Conservation (phyloP, 2,888 invertebrate genomes). For the Mythimna ferrago region DNA sequence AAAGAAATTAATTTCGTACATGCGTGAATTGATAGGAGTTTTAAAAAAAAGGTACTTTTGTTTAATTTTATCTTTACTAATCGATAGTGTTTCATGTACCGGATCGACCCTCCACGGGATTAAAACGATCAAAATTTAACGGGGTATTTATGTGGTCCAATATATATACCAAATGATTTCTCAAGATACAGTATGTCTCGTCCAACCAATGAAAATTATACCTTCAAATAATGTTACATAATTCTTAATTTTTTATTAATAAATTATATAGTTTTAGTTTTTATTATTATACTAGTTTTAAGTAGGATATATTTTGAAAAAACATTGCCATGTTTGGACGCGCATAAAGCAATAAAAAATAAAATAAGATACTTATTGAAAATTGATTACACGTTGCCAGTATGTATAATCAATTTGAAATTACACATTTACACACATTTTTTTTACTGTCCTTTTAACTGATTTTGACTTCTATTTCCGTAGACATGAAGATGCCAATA, state of each 20-base stretch:
- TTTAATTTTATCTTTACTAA: too few relatives aligned
- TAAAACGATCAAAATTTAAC: too few relatives aligned
- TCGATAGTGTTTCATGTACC: too few relatives aligned
- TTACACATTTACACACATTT: too few relatives aligned
- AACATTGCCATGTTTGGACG: slow-evolving; percentile 3
- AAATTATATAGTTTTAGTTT: slow-evolving; percentile 62
- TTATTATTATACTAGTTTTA: slow-evolving; percentile 44
- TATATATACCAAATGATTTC: not conserved
- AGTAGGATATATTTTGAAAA: slow-evolving; percentile 16
- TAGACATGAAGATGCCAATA: too few relatives aligned
- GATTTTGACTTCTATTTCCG: too few relatives aligned
- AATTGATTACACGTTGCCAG: not conserved
- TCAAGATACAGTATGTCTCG: slow-evolving; percentile 31
- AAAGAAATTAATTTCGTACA: too few relatives aligned
- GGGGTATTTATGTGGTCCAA: too few relatives aligned
- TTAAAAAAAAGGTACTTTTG: too few relatives aligned
- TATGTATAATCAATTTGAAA: not conserved
- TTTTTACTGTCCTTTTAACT: too few relatives aligned
- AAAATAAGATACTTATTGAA: not conserved
- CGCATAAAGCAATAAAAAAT: not conserved
- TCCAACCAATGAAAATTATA: slow-evolving; percentile 17
- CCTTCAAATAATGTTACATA: slow-evolving; percentile 54
- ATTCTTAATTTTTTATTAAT: slow-evolving; percentile 51
- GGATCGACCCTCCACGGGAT: too few relatives aligned
- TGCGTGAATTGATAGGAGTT: too few relatives aligned